Evolutionary conservation across 2,888 invertebrate genomes (phyloP).

Genomic region (Campaea margaritaria): DNA sequence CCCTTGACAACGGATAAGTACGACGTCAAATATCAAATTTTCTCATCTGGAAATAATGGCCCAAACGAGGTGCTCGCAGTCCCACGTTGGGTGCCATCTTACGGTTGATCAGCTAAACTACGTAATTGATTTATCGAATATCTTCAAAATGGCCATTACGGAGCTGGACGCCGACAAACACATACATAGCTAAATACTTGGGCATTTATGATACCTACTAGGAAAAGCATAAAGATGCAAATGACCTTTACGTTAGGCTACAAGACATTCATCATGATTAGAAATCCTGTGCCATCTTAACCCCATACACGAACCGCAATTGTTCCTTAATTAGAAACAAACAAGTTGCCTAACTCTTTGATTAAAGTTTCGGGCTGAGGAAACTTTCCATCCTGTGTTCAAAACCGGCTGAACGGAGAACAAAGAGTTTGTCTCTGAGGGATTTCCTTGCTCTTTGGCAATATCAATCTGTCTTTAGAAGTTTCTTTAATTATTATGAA

Average conservation of each 20-base stretch:
- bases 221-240: too few species aligned
- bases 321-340: conserved; percentile 35
- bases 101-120: too few species aligned
- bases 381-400: conserved; percentile 22
- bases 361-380: conserved; percentile 28
- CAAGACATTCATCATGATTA: conserved; percentile 18
- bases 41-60: too few species aligned
- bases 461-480: conserved; percentile 22
- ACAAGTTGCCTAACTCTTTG: conserved; percentile 31
- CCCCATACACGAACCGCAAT: conserved; percentile 24
- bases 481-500: conserved; percentile 12
- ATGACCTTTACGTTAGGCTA: not conserved
- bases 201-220: too few species aligned
- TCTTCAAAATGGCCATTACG: too few species aligned
- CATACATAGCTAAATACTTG: too few species aligned
- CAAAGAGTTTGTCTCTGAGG: conserved; percentile 24
- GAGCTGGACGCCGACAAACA: too few species aligned
- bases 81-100: too few species aligned
- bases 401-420: conserved; percentile 15
- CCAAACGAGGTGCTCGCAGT: too few species aligned
- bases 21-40: not conserved
- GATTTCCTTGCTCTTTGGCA: conserved; percentile 18
- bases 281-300: conserved; percentile 18
- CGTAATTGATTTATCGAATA: too few species aligned
- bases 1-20: too few species aligned